Evolutionary conservation across 37 sponge, comb jelly and placozoan species (phyloP).

Genomic region (Spongilla lacustris): DNA sequence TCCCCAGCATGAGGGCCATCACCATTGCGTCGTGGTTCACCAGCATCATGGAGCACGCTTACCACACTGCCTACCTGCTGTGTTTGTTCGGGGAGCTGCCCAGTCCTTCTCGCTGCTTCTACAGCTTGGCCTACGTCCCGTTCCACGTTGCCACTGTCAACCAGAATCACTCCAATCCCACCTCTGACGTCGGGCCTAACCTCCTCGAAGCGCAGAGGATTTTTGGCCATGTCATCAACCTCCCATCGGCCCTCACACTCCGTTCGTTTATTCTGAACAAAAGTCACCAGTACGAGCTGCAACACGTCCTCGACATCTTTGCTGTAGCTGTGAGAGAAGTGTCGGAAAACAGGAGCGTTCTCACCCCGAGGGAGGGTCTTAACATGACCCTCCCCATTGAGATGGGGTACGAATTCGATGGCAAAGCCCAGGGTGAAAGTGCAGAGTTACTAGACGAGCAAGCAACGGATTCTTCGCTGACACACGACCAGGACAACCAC

Average conservation of each 20-base stretch:
- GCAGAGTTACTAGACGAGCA: background rate
- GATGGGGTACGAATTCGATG: background rate
- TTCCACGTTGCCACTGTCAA: constrained; percentile 15
- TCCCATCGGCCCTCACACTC: background rate
- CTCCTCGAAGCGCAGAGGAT: background rate
- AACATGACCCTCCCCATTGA: background rate
- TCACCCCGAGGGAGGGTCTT: background rate
- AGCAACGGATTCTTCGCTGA: background rate
- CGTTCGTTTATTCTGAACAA: constrained; percentile 15
- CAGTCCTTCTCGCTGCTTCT: constrained; percentile 19
- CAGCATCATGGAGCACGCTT: constrained; percentile 34
- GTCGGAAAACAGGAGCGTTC: background rate
- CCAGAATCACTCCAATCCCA: background rate
- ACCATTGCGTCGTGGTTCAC: constrained; percentile 32
- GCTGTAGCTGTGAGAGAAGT: background rate
- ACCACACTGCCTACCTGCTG: constrained; percentile 24
- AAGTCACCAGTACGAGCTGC: background rate
- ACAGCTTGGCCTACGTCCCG: constrained; percentile 19
- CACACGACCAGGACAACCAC: background rate
- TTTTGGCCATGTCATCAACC: background rate
- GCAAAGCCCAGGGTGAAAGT: background rate
- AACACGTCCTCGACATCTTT: background rate
- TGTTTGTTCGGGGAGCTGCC: constrained; percentile 17
- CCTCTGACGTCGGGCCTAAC: background rate
- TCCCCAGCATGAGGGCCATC: constrained; percentile 20